Evolutionary conservation across 2,797 vertebrate species (phyloP).

Genomic region (Oreortyx pictus): DNA sequence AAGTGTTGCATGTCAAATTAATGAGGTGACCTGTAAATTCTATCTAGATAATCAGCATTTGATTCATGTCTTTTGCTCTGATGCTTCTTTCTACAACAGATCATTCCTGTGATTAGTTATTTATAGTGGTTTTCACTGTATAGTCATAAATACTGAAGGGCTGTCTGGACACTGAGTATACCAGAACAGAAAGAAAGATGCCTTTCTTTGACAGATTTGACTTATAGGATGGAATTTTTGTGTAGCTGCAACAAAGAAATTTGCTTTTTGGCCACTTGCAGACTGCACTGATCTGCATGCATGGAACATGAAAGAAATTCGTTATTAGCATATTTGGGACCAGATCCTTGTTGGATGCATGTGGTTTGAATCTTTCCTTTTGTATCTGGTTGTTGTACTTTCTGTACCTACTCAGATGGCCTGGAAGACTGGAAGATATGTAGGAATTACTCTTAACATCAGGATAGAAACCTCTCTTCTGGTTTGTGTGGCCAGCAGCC

Average conservation of each 20-base stretch:
- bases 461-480: not conserved
- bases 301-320: not conserved
- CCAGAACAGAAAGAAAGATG: not conserved
- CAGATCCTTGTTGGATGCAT: not conserved
- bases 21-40: not conserved
- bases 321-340: not conserved
- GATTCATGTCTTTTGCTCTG: not conserved
- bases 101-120: not conserved
- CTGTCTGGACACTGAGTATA: not conserved
- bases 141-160: not conserved
- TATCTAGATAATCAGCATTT: not conserved
- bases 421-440: not conserved
- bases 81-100: not conserved
- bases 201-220: not conserved
- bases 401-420: not conserved
- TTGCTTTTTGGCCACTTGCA: not conserved
- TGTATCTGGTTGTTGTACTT: rapidly evolving
- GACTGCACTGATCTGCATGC: not conserved
- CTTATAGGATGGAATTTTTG: not conserved
- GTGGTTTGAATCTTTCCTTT: not conserved
- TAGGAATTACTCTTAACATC: not conserved
- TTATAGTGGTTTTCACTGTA: not conserved
- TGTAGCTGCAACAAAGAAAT: not conserved
- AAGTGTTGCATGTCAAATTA: not conserved
- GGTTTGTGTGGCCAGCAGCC: not conserved